phyloP scores from a whole-genome alignment of 2,113 vertebrate genomes.

The Cinclus cinclus region DNA sequence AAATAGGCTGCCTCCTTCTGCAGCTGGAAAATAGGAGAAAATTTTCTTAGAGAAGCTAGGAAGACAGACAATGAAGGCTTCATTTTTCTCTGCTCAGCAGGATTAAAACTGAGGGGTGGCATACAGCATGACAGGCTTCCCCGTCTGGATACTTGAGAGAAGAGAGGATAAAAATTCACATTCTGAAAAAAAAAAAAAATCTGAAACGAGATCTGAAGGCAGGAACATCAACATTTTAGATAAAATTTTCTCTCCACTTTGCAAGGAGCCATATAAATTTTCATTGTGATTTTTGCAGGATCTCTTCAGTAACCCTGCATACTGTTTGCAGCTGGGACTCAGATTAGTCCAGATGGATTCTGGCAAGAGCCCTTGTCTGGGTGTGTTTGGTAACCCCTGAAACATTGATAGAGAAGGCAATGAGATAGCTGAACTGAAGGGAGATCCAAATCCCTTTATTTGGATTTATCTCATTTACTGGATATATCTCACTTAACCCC shows the following conservation, averaged over 20 bases:
- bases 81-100: background rate
- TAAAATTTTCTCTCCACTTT: background rate
- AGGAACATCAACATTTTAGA: background rate
- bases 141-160: background rate
- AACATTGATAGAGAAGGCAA: background rate
- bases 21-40: background rate
- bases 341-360: background rate
- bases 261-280: background rate
- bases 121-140: background rate
- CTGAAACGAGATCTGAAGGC: background rate
- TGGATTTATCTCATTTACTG: slow-evolving; percentile 37
- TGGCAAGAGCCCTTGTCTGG: background rate
- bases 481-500: slow-evolving; percentile 28
- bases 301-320: background rate
- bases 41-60: background rate
- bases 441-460: slow-evolving; percentile 46
- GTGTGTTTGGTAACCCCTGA: background rate
- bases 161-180: background rate
- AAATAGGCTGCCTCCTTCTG: background rate
- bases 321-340: background rate
- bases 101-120: background rate
- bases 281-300: background rate
- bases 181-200: background rate
- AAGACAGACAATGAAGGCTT: background rate
- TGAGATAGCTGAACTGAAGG: background rate